A percentile compares a stretch with the other conserved stretches of the same genome.
These are phyloP conservation scores for Rachycentron canadum DNA, from an alignment of 2,797 vertebrate species.

Conservation along the genomic window DNA sequence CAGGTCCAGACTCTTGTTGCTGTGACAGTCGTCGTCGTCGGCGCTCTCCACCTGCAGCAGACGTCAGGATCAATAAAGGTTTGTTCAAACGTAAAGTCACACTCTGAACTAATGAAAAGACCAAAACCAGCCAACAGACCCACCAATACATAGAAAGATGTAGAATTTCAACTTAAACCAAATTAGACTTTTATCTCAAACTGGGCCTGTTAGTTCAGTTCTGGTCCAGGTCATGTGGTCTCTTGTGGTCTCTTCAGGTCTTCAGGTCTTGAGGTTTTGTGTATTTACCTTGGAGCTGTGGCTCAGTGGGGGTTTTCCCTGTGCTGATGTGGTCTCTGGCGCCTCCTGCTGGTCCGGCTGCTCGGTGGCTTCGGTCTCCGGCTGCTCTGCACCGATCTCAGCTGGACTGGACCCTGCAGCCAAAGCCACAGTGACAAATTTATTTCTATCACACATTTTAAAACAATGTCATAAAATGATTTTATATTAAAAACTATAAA, in stretches of 20 bases:
- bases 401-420: slow-evolving; percentile 42
- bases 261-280: neutral
- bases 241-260: too few relatives aligned
- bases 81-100: too few relatives aligned
- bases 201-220: too few relatives aligned
- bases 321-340: slow-evolving; percentile 32
- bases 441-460: neutral
- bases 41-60: slow-evolving; percentile 65
- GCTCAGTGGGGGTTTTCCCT: slow-evolving; percentile 31
- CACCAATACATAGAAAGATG: too few relatives aligned
- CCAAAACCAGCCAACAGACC: too few relatives aligned
- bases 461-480: too few relatives aligned
- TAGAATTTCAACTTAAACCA: too few relatives aligned
- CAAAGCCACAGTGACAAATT: neutral
- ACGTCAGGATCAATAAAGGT: neutral
- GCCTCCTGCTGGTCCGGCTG: slow-evolving; percentile 61
- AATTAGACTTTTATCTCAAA: too few relatives aligned
- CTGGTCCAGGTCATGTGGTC: too few relatives aligned
- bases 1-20: slow-evolving; percentile 96
- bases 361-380: slow-evolving; percentile 23
- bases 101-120: too few relatives aligned
- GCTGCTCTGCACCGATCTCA: slow-evolving; percentile 14
- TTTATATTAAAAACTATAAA: too few relatives aligned
- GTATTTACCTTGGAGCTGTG: slow-evolving; percentile 59
- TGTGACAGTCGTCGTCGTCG: slow-evolving; percentile 89